Evolutionary conservation across 2,113 vertebrate species (phyloP).

Genomic region (Felis chaus): DNA sequence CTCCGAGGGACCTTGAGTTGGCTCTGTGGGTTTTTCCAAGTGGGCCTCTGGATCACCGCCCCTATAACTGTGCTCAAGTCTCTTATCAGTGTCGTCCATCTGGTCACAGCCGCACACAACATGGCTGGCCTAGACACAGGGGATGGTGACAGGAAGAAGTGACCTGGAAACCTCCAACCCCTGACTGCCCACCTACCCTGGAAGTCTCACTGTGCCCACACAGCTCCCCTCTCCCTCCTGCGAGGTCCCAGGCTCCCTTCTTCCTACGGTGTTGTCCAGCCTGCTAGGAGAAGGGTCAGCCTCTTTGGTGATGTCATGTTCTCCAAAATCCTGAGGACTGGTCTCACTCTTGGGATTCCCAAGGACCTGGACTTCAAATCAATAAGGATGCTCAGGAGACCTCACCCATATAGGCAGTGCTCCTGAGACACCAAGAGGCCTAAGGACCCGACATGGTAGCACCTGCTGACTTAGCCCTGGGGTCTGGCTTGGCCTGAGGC

Average conservation of each 20-base stretch:
- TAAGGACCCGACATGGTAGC: background rate
- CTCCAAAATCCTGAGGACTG: background rate
- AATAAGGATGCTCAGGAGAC: slow-evolving; percentile 2
- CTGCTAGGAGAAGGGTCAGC: background rate
- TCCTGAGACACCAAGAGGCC: background rate
- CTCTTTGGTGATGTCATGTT: background rate
- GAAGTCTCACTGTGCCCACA: background rate
- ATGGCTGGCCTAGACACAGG: slow-evolving; percentile 90
- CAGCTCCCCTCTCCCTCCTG: background rate
- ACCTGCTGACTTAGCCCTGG: background rate
- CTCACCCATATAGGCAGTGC: background rate
- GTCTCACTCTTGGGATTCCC: background rate
- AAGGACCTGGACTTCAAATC: background rate
- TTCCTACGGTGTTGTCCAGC: slow-evolving; percentile 19
- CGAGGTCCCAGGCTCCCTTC: slow-evolving; percentile 14
- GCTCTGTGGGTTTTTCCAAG: slow-evolving; percentile 80
- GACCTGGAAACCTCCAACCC: background rate
- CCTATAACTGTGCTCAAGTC: slow-evolving; percentile 88
- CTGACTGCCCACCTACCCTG: slow-evolving; percentile 32
- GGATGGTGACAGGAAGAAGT: slow-evolving; percentile 83
- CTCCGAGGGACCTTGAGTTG: slow-evolving; percentile 87
- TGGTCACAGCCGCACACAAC: slow-evolving; percentile 90
- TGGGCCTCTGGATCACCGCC: slow-evolving; percentile 85
- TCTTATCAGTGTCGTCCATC: slow-evolving; percentile 89
- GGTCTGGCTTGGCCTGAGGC: background rate